Conservation (phyloP, 1,140 invertebrate species). For the Lycorma delicatula region DNA sequence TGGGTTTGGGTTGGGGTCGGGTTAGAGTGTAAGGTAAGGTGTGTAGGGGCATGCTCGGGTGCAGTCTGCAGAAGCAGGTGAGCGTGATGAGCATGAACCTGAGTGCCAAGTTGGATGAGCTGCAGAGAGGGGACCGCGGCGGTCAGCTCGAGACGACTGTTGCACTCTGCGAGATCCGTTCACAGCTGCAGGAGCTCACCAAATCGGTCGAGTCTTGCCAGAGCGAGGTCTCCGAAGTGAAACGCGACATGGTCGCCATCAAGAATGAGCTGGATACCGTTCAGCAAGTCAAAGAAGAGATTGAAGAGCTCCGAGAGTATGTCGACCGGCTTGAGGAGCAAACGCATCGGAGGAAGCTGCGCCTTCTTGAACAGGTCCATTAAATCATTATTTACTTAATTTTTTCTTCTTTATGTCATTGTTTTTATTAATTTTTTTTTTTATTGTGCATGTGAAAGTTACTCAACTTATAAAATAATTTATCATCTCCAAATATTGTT, state of each 20-base stretch:
- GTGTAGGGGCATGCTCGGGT: constrained; percentile 16
- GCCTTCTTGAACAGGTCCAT: constrained; percentile 78
- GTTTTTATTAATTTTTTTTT: not conserved
- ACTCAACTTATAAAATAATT: no score
- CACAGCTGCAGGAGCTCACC: constrained; percentile 83
- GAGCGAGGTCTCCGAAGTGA: constrained; percentile 66
- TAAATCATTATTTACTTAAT: no score
- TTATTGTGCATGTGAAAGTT: no score
- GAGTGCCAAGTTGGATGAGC: constrained; percentile 81
- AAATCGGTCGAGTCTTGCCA: constrained; percentile 89
- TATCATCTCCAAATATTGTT: no score
- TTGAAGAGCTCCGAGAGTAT: constrained; percentile 82
- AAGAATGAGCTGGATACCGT: constrained; percentile 87
- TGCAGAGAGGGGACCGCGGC: constrained; percentile 51
- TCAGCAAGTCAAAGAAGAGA: constrained; percentile 88
- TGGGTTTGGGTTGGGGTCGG: not conserved
- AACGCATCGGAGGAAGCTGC: constrained; percentile 73
- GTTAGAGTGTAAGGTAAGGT: not conserved
- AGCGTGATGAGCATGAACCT: constrained; percentile 93
- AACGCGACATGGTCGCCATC: constrained; percentile 87
- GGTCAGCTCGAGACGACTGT: constrained; percentile 81
- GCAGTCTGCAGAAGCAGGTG: constrained; percentile 89
- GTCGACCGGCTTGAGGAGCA: constrained; percentile 83
- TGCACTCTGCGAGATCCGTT: constrained; percentile 79
- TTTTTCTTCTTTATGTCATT: no score